These are phyloP conservation scores for Campoletis raptor DNA, from an alignment of 2,888 invertebrate genomes.

Conservation along the genomic window DNA sequence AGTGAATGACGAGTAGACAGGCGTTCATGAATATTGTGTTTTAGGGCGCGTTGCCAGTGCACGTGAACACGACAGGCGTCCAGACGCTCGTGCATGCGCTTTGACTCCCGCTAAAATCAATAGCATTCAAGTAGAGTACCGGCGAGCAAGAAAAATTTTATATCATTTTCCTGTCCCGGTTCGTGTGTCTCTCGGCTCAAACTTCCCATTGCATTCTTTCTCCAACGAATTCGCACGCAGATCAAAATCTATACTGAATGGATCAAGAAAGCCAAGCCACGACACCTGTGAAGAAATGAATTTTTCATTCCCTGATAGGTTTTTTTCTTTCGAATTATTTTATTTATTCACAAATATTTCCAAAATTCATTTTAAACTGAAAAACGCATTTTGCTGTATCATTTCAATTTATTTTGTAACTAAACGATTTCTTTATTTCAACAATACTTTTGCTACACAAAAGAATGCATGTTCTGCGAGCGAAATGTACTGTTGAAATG, in stretches of 20 bases:
- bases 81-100: constrained; percentile 58
- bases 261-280: not conserved
- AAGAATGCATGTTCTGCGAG: too few species aligned
- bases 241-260: not conserved
- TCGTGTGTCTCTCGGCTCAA: not conserved
- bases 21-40: constrained; percentile 25
- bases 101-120: constrained; percentile 59
- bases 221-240: not conserved
- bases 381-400: not conserved
- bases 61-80: constrained; percentile 39
- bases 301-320: not conserved
- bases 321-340: not conserved
- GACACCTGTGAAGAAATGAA: not conserved
- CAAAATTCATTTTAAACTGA: not conserved
- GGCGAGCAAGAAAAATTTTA: constrained; percentile 17
- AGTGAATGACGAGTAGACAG: not conserved
- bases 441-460: too few species aligned
- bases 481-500: too few species aligned
- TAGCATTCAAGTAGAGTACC: constrained; percentile 46
- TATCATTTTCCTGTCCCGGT: constrained; percentile 7
- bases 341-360: not conserved
- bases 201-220: not conserved
- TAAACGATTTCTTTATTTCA: too few species aligned
- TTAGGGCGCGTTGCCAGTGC: constrained; percentile 43
- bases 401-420: not conserved